Percentiles rank a stretch among this genome's conserved stretches.
Conservation (phyloP, 2,797 vertebrate species). For the Falco novaeseelandiae region DNA sequence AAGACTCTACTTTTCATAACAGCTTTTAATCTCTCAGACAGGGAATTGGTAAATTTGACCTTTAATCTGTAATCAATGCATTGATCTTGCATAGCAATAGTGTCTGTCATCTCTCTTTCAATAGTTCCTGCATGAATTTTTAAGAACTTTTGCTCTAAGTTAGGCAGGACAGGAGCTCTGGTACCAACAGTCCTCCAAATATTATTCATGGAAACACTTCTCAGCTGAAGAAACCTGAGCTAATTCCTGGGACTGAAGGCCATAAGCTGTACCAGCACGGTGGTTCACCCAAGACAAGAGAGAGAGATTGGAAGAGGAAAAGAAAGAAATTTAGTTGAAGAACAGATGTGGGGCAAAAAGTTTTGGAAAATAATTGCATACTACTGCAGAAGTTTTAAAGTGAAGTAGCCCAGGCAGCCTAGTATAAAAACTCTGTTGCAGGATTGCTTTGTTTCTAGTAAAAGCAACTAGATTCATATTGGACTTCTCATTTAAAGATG, state of each 20-base stretch:
- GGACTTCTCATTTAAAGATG: background rate
- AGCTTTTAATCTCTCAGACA: background rate
- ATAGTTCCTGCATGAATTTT: background rate
- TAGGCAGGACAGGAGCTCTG: background rate
- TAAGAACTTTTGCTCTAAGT: background rate
- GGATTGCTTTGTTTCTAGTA: background rate
- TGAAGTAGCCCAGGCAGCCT: background rate
- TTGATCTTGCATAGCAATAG: background rate
- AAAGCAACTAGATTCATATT: background rate
- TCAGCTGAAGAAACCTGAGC: background rate
- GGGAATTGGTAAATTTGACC: background rate
- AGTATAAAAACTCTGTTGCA: background rate
- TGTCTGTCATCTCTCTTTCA: rapidly evolving
- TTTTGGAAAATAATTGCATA: background rate
- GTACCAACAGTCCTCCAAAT: background rate
- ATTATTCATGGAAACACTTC: background rate
- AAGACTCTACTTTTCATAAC: background rate
- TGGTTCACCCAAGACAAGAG: background rate
- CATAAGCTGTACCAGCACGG: background rate
- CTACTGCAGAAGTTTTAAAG: background rate
- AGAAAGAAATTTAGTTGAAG: background rate
- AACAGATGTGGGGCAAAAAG: background rate
- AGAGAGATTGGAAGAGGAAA: background rate
- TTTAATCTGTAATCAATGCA: background rate
- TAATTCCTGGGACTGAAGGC: background rate